Evolutionary conservation across 2,113 vertebrate genomes (phyloP), one percentile per base, ranked within the genome.

Genomic region (Varanus salvator): DNA sequence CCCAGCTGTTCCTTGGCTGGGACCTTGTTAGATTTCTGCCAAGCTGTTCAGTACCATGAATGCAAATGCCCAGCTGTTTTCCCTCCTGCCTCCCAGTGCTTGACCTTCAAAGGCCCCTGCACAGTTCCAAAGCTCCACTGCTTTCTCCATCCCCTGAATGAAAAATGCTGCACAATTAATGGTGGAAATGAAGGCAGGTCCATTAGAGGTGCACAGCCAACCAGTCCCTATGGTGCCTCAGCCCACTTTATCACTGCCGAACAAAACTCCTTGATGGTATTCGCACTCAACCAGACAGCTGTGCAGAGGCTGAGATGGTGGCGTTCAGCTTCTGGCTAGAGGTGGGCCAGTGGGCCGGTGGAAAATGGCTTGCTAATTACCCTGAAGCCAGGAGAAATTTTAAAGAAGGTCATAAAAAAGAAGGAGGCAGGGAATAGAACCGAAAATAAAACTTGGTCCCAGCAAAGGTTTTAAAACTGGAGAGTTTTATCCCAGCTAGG

Each of bases 221-320:
- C 74, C 83, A 15, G 17, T 81, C 92, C 76, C 90, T 87, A 91
- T 81, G 91, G 88, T 84, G 86, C 38, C 89, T 91, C 90, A 82
- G 38, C 34, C 77, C 14, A 3, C 31, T 4, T 48, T 87, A 72
- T 88, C 93, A 88, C 88, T 21, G n/a, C 90, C 8, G 76, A 87
- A 88, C 88, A 95, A 23, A 86, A 31, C 86, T 90, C 93, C 93
- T 93, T 3, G 5, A 86, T 93, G 94, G 81, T 52, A 8, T 75
- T 90, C 89, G 88, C 91, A 80, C 90, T 75, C 93, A 87, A 83
- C 25, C 64, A 93, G 93, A 84, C 93, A 96, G 91, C 93, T 95
- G 95, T n/a, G 82, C 54, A 44, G 83, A 87, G 91, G 89, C 89
- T 88, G 86, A 85, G 92, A 92, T 34, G 83, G 91, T 48, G 92